Base-by-base conservation (phyloP, 2,113 vertebrate species). In the Anser cygnoides region DNA sequence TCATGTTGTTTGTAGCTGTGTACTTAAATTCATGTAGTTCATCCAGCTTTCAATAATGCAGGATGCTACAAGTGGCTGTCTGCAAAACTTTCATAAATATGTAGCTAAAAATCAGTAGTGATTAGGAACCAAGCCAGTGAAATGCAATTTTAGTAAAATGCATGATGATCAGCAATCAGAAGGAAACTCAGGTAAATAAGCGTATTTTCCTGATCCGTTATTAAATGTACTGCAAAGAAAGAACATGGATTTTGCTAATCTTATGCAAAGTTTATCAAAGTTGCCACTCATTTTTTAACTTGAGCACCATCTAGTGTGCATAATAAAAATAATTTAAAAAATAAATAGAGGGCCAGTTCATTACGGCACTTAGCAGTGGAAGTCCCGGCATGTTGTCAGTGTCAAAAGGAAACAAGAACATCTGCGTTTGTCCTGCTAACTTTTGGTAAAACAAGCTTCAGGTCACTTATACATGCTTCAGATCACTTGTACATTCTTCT, bases 231-330 rank as follows among this genome's bases (percentile, higher is more conserved):
- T 62, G 66, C 62, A 80, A 63, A 67, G 37, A 22, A 78, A 78
- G 31, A 72, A 44, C 4, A 22, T 25, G 23, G 65, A 46, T 86
- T 95, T 89, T 92, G 41, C 41, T 74, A 70, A 76, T 73, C 29
- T 91, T 19, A 20, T 70, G 21, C 41, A 66, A 94, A 92, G 35
- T 76, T 72, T 57, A 3, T 61, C 0, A 0, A 66, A 77, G 37
- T 57, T 73, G 70, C 55, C 18, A 39, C 57, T 92, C 50, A 94
- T 90, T 94, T 95, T 90, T 97, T 89, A 92, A 79, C 94, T 91
- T 92, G 87, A 97, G 96, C 97, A 94, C 97, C 97, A 96, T 78
- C 96, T 97, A 97, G 94, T 90, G 95, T 95, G 66, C 86, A 25
- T 57, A 46, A 43, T 22, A 84, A 94, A 94, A 92, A 97, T 29